Conservation (phyloP, 2,797 vertebrate genomes). For the Tarsius wallacei region DNA sequence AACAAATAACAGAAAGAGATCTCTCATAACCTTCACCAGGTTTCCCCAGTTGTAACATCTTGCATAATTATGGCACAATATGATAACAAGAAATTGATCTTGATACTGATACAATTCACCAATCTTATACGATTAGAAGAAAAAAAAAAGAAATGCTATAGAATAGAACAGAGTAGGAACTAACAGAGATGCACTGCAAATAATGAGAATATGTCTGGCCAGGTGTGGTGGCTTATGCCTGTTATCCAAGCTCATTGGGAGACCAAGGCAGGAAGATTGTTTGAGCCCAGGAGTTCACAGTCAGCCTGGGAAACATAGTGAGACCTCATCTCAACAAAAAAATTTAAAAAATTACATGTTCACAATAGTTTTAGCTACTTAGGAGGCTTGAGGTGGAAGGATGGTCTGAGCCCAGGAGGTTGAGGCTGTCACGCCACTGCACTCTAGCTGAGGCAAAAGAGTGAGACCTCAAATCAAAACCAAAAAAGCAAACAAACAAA, state of each 20-base stretch:
- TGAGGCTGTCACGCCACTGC: not conserved
- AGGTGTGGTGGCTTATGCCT: not conserved
- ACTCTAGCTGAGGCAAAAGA: not conserved
- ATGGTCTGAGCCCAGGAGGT: not conserved
- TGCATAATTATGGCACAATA: not conserved
- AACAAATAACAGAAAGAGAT: not conserved
- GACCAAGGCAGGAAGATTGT: fast-evolving
- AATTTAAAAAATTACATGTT: not conserved
- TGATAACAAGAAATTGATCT: not conserved
- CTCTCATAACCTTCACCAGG: not conserved
- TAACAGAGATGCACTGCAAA: not conserved
- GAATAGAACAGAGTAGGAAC: not conserved
- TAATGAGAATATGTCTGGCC: not conserved
- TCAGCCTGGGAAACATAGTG: not conserved
- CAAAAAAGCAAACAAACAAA: too few relatives aligned
- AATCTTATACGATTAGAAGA: not conserved
- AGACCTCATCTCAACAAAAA: not conserved
- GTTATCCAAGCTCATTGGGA: not conserved
- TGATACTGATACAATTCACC: not conserved
- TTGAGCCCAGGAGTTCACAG: not conserved
- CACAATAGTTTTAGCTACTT: not conserved
- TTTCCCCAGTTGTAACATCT: not conserved
- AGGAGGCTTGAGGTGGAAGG: not conserved
- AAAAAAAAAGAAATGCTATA: not conserved
- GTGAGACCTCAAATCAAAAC: too few relatives aligned